Base-by-base conservation (phyloP, 1,140 invertebrate genomes). In the Drosophila ogumai region DNA sequence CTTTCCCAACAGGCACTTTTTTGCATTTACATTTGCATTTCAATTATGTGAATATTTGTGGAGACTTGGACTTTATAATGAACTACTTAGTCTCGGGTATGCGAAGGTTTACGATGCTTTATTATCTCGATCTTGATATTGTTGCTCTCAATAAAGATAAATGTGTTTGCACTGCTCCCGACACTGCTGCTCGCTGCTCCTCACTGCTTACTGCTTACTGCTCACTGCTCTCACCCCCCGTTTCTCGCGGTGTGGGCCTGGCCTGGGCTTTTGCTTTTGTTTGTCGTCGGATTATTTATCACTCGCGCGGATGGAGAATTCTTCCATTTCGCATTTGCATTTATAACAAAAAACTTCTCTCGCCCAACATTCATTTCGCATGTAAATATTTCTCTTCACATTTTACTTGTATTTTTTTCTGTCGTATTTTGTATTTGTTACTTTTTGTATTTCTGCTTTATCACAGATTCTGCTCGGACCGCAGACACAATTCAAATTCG, bases 291-390 rank as follows among this genome's bases (percentile, higher is more conserved):
- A 73, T 73, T 73, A 73, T 73, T 88, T 81, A 79, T 74, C 81
- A 90, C 67, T 85, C 55, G 74, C 58, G 60, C 67, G 54, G 54
- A 71, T 46, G 54, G 67, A 71, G 73, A 81, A 76, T 78, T 86
- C 69, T 75, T 74, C 71, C 79, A 69, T 55, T 71, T 58, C 52
- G 41, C 56, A 91, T 91, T 91, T 91, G 87, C 80, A 90, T 91
- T 55, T 85, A 81, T 75, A 87, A 77, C 54, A 60, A 66, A 66
- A 76, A 75, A 71, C 50, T 34, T 59, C 69, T 58, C 66, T 55
- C 66, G 60, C 60, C 60, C 77, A 66, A 75, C 52, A 81, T 73
- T 72, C 67, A 81, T 85, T 84, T 78, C 43, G 72, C 79, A 82
- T 78, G 74, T 66, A 76, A 73, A 78, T 82, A 79, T 57, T 66